Conservation (phyloP, 2,888 invertebrate genomes). For the Drosophila austrosaltans region DNA sequence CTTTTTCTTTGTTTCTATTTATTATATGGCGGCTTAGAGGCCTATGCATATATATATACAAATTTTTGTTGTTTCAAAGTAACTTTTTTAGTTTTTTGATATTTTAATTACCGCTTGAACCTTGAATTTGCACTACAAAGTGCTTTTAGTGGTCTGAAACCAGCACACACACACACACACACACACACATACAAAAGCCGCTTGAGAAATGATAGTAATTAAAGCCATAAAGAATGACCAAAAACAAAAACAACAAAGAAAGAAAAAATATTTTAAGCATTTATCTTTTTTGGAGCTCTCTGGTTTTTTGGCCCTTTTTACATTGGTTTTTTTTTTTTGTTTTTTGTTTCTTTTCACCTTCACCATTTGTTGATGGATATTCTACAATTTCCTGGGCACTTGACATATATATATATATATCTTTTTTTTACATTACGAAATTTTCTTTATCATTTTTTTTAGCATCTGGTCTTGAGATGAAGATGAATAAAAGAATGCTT, state of each 20-base stretch:
- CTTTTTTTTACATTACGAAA: background rate
- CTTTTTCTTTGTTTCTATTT: slow-evolving; percentile 27
- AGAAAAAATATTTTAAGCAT: background rate
- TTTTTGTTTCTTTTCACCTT: slow-evolving; percentile 2
- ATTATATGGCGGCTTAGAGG: slow-evolving; percentile 14
- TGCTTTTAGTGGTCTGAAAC: slow-evolving; percentile 52
- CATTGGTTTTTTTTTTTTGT: slow-evolving; percentile 27
- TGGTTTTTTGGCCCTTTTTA: slow-evolving; percentile 18
- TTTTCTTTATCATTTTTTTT: too few species aligned
- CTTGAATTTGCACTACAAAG: slow-evolving; percentile 72
- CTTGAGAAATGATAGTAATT: slow-evolving; percentile 73
- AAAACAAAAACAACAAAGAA: slow-evolving; percentile 46
- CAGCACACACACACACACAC: slow-evolving; percentile 1
- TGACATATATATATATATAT: background rate
- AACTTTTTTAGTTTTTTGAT: slow-evolving; percentile 42
- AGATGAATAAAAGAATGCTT: too few species aligned
- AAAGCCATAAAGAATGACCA: slow-evolving; percentile 64
- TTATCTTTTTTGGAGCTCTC: slow-evolving; percentile 26
- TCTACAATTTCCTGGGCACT: slow-evolving; percentile 5
- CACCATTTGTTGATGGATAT: slow-evolving; percentile 26
- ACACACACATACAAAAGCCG: slow-evolving; percentile 13
- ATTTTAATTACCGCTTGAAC: slow-evolving; percentile 64
- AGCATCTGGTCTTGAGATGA: too few species aligned
- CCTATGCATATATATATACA: slow-evolving; percentile 11
- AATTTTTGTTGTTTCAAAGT: slow-evolving; percentile 36